Base-by-base conservation (phyloP, 2,113 vertebrate species). In the Eclectus roratus region DNA sequence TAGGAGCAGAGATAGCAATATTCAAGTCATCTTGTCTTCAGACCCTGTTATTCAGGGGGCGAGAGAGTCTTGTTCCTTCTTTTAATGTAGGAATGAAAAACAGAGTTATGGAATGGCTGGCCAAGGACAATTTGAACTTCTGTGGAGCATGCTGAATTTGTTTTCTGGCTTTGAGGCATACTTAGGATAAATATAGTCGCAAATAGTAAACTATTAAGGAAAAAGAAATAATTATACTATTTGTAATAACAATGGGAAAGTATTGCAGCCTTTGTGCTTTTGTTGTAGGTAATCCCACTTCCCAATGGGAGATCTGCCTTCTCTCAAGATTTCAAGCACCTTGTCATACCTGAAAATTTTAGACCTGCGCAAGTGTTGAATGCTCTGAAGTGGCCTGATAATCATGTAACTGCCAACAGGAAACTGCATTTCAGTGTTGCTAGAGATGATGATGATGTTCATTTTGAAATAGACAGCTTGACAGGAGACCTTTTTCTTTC, bases 401-500 rank as follows among this genome's bases (percentile, higher is more conserved):
- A 86, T 61, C 89, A 91, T 46, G 86, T 85, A 5, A 35, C 68
- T 78, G 35, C 43, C 16, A 86, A 81, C 37, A 96, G 88, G 23
- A 98, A 96, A 29, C 69, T 97, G 49, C 97, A 95, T 43, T 99
- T 98, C 56, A 97, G 96, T 79, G 97, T 99, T 2, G 39, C 81
- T 18, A 94, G 98, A 56, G 98, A 98, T 17, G 98, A 99, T 28
- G 97, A 96, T 17, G 97, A 97, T 47, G 43, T 90, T 61, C 97
- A 98, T 95, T 99, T 99, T 89, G 98, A 98, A 88, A 95, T 99
- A 4, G 97, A 99, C 61, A 74, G 96, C 89, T 96, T 95, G 4
- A 98, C 98, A 10, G 99, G 99, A 14, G 98, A 99, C 56, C 88
- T 99, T 33, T 99, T 98, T 70, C 96, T 99, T 84, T 98, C 97